Percentiles rank a stretch among this genome's conserved stretches.
Conservation (phyloP, 2,113 vertebrate species). For the Uropsilus gracilis region DNA sequence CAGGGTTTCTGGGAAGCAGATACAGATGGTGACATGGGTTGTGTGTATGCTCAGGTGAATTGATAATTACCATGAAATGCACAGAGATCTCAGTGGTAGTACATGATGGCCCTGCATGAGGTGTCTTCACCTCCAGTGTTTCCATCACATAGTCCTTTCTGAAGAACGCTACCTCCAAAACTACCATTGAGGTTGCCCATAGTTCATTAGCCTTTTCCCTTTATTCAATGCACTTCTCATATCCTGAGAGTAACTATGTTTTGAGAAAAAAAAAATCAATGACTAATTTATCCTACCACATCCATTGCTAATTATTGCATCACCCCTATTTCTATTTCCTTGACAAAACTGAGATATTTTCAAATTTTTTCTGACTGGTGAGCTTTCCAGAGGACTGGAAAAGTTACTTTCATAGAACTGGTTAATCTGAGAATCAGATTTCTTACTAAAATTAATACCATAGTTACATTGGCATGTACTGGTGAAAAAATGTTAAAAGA, state of each 20-base stretch:
- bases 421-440: neutral
- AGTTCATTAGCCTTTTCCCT: neutral
- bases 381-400: neutral
- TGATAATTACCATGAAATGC: neutral
- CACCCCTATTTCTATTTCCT: neutral
- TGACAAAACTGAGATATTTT: neutral
- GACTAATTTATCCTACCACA: neutral
- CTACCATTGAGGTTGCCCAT: neutral
- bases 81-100: neutral
- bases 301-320: neutral
- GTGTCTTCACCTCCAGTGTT: neutral
- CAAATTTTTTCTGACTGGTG: neutral
- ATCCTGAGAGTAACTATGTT: neutral
- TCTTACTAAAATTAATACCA: constrained; percentile 16
- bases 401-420: neutral
- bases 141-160: neutral
- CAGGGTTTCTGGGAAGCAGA: neutral
- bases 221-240: neutral
- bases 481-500: neutral
- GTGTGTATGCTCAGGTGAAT: neutral
- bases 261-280: constrained; percentile 13
- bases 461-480: neutral
- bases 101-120: neutral
- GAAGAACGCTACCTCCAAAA: neutral
- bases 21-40: neutral